These are phyloP conservation scores for Oophaga sylvatica DNA, from an alignment of 2,797 vertebrate genomes.

Conservation along the genomic window DNA sequence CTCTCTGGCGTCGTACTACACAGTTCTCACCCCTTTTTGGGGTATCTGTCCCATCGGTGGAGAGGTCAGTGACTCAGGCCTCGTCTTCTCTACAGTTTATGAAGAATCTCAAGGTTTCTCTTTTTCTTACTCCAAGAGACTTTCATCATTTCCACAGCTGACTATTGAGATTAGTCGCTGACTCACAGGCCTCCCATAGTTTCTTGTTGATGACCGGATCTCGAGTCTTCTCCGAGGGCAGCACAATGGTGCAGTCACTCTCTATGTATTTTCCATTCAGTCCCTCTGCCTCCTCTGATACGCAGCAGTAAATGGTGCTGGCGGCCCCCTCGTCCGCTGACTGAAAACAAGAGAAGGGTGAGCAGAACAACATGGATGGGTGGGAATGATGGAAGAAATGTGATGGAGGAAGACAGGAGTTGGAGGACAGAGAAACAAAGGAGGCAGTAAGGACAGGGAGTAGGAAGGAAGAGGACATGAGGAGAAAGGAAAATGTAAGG, in stretches of 20 bases:
- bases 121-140: background rate
- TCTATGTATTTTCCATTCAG: slow-evolving; percentile 86
- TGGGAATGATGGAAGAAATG: background rate
- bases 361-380: background rate
- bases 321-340: slow-evolving; percentile 77
- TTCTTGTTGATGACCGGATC: slow-evolving; percentile 76
- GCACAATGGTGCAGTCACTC: slow-evolving; percentile 76
- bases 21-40: background rate
- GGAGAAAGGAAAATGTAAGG: no score
- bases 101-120: background rate
- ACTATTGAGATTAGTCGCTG: slow-evolving; percentile 68
- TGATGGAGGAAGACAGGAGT: no score
- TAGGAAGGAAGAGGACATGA: no score
- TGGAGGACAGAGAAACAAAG: no score
- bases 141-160: background rate
- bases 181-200: slow-evolving; percentile 81
- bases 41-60: background rate
- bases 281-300: slow-evolving; percentile 80
- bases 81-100: background rate
- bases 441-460: no score
- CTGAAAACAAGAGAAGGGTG: slow-evolving; percentile 64
- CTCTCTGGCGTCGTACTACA: background rate
- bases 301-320: slow-evolving; percentile 82
- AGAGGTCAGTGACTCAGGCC: background rate
- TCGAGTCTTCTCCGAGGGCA: slow-evolving; percentile 72